Evolutionary conservation across 2,888 invertebrate species (phyloP), one percentile per base, ranked within the genome.

Genomic region (Lymantria dispar): DNA sequence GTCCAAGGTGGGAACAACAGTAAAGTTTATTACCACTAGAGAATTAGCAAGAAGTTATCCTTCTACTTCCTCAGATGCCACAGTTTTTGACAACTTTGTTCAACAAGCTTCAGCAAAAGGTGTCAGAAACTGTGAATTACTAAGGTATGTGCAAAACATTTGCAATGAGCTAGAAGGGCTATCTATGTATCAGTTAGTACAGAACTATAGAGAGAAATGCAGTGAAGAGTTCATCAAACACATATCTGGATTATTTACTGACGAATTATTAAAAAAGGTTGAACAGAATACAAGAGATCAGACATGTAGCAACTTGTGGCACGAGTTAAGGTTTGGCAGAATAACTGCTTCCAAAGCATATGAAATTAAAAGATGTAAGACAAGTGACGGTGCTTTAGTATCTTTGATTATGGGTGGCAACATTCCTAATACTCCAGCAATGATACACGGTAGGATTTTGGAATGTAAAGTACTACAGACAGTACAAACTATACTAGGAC

Each of bases 271-370:
- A 10, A 15, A 36, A 12, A n/a, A 14, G 36, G 44, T 9, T 9
- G 37, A 36, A 44, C 14, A 11, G 8, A n/a, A n/a, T n/a, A 44
- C 44, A 0, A 42, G 44, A 11, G 10, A 36, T 14, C 44, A 36
- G 36, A 41, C 36, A 46, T 51, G 50, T 48, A 54, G 48, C 48
- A 39, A 8, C 15, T 49, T 49, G 36, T 44, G 36, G 36, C 46
- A 36, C 33, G 50, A 50, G 36, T 33, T 54, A 7, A 42, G 45
- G 10, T 50, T 50, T 48, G 54, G 54, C 3, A 47, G 54, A 45
- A 36, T 54, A 22, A 48, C 54, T 39, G 45, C 54, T 9, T 50
- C 50, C 8, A 50, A 43, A 36, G n/a, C 39, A 9, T 54, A 39
- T 45, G 54, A 50, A 47, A 45, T 50, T 1, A 47, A 48, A 12